These are phyloP conservation scores for Glandiceps talaboti DNA, from an alignment of 53 echinoderm and acorn worm species.

Conservation along the genomic window DNA sequence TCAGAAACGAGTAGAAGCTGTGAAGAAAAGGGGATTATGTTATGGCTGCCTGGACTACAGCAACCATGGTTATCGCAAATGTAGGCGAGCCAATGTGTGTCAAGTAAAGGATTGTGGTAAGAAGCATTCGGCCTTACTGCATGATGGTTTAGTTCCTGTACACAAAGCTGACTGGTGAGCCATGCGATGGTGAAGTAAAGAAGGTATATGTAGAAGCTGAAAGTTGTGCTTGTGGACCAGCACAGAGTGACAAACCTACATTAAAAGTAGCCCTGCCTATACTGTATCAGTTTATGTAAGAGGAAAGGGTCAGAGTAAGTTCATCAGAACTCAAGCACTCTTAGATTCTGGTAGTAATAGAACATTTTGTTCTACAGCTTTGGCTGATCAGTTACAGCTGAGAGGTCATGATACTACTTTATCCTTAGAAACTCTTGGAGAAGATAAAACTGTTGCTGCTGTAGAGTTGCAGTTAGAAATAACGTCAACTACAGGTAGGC, in stretches of 20 bases:
- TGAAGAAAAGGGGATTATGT: conserved; percentile 23
- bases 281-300: conserved; percentile 19
- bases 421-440: conserved; percentile 19
- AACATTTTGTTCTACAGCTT: conserved; percentile 20
- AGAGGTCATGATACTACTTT: conserved; percentile 16
- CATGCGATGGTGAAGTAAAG: neutral
- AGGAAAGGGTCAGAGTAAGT: conserved; percentile 17
- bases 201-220: conserved; percentile 13
- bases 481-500: too few species aligned
- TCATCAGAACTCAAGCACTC: conserved; percentile 27
- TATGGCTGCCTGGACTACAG: conserved; percentile 23
- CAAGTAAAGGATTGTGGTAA: conserved; percentile 11
- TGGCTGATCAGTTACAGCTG: conserved; percentile 6
- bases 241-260: neutral
- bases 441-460: too few species aligned
- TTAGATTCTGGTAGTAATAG: conserved; percentile 37
- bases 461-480: too few species aligned
- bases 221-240: conserved; percentile 15
- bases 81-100: conserved; percentile 10
- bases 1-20: conserved; percentile 15
- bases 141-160: conserved; percentile 9
- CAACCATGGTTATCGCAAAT: conserved; percentile 8
- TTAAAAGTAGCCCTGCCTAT: too few species aligned
- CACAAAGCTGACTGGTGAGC: too few species aligned
- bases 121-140: conserved; percentile 9